A percentile compares a stretch with the other conserved stretches of the same genome.
phyloP scores from a whole-genome alignment of 2,888 invertebrate genomes.

The Xanthorhoe spadicearia region DNA sequence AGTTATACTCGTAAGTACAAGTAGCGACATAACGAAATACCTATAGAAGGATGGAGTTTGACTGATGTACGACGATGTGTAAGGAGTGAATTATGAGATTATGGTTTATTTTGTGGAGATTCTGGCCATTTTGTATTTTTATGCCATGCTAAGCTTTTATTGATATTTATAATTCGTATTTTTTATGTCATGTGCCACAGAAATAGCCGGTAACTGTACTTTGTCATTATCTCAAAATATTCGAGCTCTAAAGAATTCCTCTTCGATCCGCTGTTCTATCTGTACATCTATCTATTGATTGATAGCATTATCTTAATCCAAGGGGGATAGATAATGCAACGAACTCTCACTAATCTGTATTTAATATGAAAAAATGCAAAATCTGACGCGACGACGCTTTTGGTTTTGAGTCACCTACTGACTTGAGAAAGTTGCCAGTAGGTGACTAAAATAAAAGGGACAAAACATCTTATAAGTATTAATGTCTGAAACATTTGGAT shows the following conservation, averaged over 20 bases:
- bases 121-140: too few relatives aligned
- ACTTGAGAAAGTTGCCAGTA: too few relatives aligned
- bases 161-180: too few relatives aligned
- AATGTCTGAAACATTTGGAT: too few relatives aligned
- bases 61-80: not conserved
- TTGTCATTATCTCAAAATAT: not conserved
- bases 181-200: not conserved
- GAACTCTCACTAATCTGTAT: not conserved
- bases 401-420: too few relatives aligned
- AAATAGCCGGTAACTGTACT: not conserved
- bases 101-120: too few relatives aligned
- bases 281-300: slow-evolving; percentile 1
- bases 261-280: not conserved
- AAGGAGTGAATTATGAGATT: not conserved
- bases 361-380: not conserved
- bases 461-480: too few relatives aligned
- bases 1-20: not conserved
- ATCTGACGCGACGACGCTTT: not conserved
- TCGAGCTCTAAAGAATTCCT: not conserved
- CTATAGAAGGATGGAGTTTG: not conserved
- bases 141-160: too few relatives aligned
- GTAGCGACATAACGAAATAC: not conserved
- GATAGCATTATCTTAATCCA: slow-evolving; percentile 2
- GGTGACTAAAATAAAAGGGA: too few relatives aligned
- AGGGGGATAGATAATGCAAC: not conserved